phyloP scores from a whole-genome alignment of 2,888 invertebrate genomes.

The Dolomedes plantarius region DNA sequence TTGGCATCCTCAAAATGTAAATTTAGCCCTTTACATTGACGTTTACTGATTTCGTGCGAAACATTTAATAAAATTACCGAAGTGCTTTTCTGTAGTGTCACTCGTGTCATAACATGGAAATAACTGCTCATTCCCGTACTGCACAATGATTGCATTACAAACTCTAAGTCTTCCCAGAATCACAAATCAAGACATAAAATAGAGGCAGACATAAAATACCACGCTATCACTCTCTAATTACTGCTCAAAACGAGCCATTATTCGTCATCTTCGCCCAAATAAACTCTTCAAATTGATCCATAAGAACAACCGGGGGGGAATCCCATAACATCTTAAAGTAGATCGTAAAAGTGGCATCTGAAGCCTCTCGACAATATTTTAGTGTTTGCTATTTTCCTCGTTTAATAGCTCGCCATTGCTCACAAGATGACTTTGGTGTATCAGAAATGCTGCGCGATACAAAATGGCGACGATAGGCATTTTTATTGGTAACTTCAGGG shows the following conservation, averaged over 20 bases:
- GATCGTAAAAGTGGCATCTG: slow-evolving; percentile 12
- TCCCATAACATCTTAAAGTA: slow-evolving; percentile 17
- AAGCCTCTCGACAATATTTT: slow-evolving; percentile 1
- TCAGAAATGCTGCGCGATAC: neutral
- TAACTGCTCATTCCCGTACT: no score
- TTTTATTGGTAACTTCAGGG: slow-evolving; percentile 61
- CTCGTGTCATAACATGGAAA: no score
- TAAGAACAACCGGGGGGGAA: slow-evolving; percentile 26
- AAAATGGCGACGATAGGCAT: slow-evolving; percentile 47
- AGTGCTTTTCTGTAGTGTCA: no score
- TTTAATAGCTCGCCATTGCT: slow-evolving; percentile 63
- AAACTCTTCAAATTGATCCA: slow-evolving; percentile 38
- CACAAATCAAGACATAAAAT: slow-evolving; percentile 9
- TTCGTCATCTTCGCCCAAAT: slow-evolving; percentile 30
- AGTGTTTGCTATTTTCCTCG: slow-evolving; percentile 21
- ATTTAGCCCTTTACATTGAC: no score
- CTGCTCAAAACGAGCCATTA: slow-evolving; percentile 22
- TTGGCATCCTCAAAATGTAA: no score
- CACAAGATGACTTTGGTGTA: slow-evolving; percentile 29
- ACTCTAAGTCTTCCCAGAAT: neutral
- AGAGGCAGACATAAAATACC: neutral
- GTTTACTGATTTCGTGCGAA: no score
- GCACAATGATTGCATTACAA: no score
- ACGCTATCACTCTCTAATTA: slow-evolving; percentile 12
- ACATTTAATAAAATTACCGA: no score